Evolutionary conservation across 2,113 vertebrate genomes (phyloP).

Genomic region (Pao palembangensis): DNA sequence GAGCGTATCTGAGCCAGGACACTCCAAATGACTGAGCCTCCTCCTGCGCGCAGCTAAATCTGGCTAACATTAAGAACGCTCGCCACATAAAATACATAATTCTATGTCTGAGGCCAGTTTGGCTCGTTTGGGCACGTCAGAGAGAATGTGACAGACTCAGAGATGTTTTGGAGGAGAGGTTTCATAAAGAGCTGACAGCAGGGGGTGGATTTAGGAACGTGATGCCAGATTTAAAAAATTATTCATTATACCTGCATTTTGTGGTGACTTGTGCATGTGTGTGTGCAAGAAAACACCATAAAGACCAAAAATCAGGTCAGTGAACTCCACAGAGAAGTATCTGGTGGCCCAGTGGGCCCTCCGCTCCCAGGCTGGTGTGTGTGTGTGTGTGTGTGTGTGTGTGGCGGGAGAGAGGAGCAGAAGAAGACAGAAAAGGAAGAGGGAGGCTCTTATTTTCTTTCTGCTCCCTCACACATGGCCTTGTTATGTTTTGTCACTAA

Average conservation of each 20-base stretch:
- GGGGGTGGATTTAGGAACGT: not conserved
- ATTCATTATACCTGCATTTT: accelerated
- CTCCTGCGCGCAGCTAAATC: slow-evolving; percentile 50
- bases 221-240: not conserved
- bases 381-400: slow-evolving; percentile 17
- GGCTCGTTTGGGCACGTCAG: slow-evolving; percentile 22
- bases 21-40: slow-evolving; percentile 42
- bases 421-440: slow-evolving; percentile 31
- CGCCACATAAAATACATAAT: slow-evolving; percentile 46
- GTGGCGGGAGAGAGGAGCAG: slow-evolving; percentile 8
- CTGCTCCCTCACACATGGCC: slow-evolving; percentile 21
- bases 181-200: not conserved
- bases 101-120: slow-evolving; percentile 26
- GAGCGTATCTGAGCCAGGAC: slow-evolving; percentile 41
- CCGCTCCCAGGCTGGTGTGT: not conserved
- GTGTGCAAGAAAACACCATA: no score
- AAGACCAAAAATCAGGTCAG: not conserved
- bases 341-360: not conserved
- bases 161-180: not conserved
- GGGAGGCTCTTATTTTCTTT: slow-evolving; percentile 35
- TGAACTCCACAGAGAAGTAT: not conserved
- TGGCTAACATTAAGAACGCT: slow-evolving; percentile 35
- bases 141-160: slow-evolving; percentile 14
- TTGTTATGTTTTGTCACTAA: slow-evolving; percentile 19
- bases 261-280: not conserved